A percentile compares a stretch with the other conserved stretches of the same genome.
These are phyloP conservation scores for Griposia aprilina DNA, from an alignment of 2,888 invertebrate species.

Conservation along the genomic window DNA sequence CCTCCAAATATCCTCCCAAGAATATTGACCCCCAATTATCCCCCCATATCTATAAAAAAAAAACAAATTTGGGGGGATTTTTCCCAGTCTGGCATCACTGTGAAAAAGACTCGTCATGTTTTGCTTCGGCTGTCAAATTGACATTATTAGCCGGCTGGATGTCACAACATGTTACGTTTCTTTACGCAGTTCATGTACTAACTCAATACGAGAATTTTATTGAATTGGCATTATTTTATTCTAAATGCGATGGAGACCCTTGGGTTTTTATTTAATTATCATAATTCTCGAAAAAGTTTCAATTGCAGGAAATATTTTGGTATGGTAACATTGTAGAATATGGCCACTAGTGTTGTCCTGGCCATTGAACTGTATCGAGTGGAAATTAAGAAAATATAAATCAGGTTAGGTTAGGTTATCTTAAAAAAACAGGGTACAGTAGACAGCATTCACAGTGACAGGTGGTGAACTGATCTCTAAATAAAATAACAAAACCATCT, in stretches of 20 bases:
- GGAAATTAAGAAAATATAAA: neutral
- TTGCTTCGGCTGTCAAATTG: slow-evolving; percentile 57
- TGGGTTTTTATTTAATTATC: accelerated
- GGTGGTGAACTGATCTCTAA: neutral
- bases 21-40: no score
- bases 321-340: neutral
- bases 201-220: neutral
- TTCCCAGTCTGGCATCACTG: no score
- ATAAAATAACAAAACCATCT: neutral
- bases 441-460: neutral
- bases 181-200: neutral
- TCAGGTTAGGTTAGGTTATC: no score
- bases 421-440: neutral
- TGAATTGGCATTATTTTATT: neutral
- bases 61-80: no score
- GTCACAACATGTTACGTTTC: slow-evolving; percentile 47
- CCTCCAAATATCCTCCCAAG: no score
- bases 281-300: accelerated
- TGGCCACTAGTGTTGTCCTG: slow-evolving; percentile 28
- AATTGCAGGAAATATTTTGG: neutral
- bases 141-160: slow-evolving; percentile 44
- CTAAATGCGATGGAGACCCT: accelerated
- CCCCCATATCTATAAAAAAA: no score
- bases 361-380: neutral
- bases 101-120: slow-evolving; percentile 69